Evolutionary conservation across 2,113 vertebrate species (phyloP), one percentile per base, ranked within the genome.

Genomic region (Etia nguti): DNA sequence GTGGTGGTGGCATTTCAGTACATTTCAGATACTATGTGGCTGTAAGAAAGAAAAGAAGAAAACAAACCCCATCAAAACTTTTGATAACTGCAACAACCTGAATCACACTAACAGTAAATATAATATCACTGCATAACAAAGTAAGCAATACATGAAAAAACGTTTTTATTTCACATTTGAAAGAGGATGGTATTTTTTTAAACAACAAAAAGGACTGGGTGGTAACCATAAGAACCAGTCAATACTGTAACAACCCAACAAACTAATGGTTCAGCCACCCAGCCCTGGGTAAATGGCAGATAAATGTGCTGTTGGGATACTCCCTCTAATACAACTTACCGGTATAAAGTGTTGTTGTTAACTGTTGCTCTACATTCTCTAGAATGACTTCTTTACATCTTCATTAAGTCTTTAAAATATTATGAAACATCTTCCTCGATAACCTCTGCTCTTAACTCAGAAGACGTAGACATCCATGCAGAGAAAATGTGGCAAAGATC

Each of bases 151-250:
- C 3, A 54, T 54, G 0, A 10, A 54, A 54, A 54, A 22, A n/a
- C 0, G 2, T n/a, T 54, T 54, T 22, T 54, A 1, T 2, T 54
- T 54, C 3, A 54, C 2, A 2, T n/a, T 3, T 2, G 9, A n/a
- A 54, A 54, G 50, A 54, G 20, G 1, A 10, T 54, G 5, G 1
- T 54, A 20, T 10, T 52, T 52, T 52, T 54, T 54, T 10, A 54
- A 54, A 1, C 52, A 0, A 54, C 50, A 54, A 54, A 54, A 54
- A 54, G 52, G 52, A 54, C 50, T 29, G 29, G 5, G 29, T 29
- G 29, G 29, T 29, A 29, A 29, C 26, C 26, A 29, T 29, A 31
- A 6, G 29, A 31, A 31, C 31, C 31, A 6, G 31, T 31, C 31
- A 31, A 6, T 31, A 31, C 6, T 31, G 31, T 31, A 31, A 31